Evolutionary conservation across 1,140 invertebrate genomes (phyloP).

Genomic region (Hyphantria cunea): DNA sequence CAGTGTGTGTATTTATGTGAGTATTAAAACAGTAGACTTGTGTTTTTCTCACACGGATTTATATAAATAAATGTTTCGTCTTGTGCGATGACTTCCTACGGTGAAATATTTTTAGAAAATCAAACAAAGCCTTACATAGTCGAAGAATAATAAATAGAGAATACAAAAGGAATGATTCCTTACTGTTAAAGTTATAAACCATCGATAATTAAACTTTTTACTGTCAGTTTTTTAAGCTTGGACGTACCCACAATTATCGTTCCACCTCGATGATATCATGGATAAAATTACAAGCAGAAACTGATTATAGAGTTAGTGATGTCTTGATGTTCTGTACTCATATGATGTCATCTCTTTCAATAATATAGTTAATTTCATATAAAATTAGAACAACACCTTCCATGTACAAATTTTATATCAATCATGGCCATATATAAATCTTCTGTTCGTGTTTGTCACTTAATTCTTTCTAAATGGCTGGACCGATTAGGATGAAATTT

Average conservation of each 20-base stretch:
- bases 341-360: conserved; percentile 8
- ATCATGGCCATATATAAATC: too few species aligned
- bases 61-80: too few species aligned
- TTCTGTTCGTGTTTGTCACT: too few species aligned
- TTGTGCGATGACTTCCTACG: not conserved
- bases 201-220: conserved; percentile 15
- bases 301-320: not conserved
- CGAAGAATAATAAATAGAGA: conserved; percentile 10
- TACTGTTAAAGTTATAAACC: conserved; percentile 22
- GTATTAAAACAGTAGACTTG: too few species aligned
- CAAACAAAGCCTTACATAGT: conserved; percentile 1
- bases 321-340: not conserved
- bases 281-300: conserved; percentile 4
- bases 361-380: too few species aligned
- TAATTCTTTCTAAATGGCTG: too few species aligned
- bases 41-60: too few species aligned
- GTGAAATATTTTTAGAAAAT: conserved; percentile 19
- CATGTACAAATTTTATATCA: too few species aligned
- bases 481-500: too few species aligned
- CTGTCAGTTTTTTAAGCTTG: not conserved
- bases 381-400: too few species aligned
- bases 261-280: conserved; percentile 13
- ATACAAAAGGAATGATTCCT: conserved; percentile 7
- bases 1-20: too few species aligned
- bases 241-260: too few species aligned